Percentiles rank a stretch among this genome's conserved stretches.
These are phyloP conservation scores for Rhodophaea formosa DNA, from an alignment of 2,888 invertebrate species.

Conservation along the genomic window DNA sequence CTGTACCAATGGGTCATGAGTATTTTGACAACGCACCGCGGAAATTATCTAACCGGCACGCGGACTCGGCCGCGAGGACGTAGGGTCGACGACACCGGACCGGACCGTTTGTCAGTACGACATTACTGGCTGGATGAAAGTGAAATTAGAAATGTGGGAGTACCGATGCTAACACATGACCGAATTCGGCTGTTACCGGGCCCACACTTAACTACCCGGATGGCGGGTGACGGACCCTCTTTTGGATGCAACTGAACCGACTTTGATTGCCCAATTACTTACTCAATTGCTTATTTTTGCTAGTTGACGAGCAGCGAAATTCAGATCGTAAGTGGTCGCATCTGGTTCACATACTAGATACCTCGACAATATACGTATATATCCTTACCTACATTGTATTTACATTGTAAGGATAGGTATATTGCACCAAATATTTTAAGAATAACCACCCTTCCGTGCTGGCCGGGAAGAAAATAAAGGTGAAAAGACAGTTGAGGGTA, in stretches of 20 bases:
- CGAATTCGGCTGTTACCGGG: constrained; percentile 54
- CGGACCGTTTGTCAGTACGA: constrained; percentile 46
- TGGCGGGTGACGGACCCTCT: neutral
- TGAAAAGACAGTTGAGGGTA: too few relatives aligned
- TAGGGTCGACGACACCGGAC: constrained; percentile 66
- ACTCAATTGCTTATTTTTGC: constrained; percentile 12
- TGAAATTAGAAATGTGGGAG: constrained; percentile 68
- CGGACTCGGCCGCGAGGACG: constrained; percentile 75
- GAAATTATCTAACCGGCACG: constrained; percentile 81
- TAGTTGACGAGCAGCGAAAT: neutral
- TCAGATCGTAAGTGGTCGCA: neutral
- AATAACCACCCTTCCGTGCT: too few relatives aligned
- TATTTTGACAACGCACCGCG: constrained; percentile 79
- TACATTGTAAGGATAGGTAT: too few relatives aligned
- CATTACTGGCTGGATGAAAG: constrained; percentile 65
- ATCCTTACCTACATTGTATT: neutral
- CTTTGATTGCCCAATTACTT: constrained; percentile 8
- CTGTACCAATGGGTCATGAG: constrained; percentile 80
- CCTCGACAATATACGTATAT: neutral
- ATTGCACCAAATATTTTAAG: too few relatives aligned
- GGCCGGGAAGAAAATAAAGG: too few relatives aligned
- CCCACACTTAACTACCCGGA: constrained; percentile 8
- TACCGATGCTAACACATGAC: constrained; percentile 45
- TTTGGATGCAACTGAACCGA: constrained; percentile 23
- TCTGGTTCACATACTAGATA: neutral